phyloP scores from a whole-genome alignment of 2,888 invertebrate species.

The Zaprionus lineosus region DNA sequence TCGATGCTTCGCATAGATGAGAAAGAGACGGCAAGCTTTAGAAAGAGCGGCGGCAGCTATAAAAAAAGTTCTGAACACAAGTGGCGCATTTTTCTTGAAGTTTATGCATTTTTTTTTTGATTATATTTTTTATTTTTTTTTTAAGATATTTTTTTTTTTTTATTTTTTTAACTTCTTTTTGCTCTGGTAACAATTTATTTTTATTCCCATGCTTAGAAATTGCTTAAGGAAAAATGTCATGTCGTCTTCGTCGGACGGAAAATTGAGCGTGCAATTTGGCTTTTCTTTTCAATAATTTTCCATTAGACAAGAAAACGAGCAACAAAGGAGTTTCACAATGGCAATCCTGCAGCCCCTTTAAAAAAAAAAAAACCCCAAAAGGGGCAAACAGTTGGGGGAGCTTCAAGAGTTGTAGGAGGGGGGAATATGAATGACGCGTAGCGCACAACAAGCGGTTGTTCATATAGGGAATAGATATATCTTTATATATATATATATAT shows the following conservation, averaged over 20 bases:
- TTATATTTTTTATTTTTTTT: neutral
- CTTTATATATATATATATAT: conserved; percentile 15
- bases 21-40: too few species aligned
- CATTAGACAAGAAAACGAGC: conserved; percentile 51
- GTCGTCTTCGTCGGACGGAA: conserved; percentile 28
- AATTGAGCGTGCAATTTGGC: conserved; percentile 63
- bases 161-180: too few species aligned
- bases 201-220: conserved; percentile 54
- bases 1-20: too few species aligned
- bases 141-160: neutral
- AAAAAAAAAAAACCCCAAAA: conserved; percentile 17
- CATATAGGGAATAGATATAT: conserved; percentile 9
- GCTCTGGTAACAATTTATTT: too few species aligned
- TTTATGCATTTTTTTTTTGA: too few species aligned
- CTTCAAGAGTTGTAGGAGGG: neutral
- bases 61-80: too few species aligned
- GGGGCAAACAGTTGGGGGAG: conserved; percentile 31
- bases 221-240: conserved; percentile 33
- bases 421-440: conserved; percentile 40
- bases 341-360: too few species aligned
- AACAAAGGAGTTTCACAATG: conserved; percentile 35
- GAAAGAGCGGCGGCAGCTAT: too few species aligned
- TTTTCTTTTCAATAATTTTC: conserved; percentile 63
- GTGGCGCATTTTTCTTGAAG: too few species aligned
- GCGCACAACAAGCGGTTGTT: conserved; percentile 35